Base-by-base conservation (phyloP, 2,797 vertebrate species). In the Poeciliopsis gracilis region DNA sequence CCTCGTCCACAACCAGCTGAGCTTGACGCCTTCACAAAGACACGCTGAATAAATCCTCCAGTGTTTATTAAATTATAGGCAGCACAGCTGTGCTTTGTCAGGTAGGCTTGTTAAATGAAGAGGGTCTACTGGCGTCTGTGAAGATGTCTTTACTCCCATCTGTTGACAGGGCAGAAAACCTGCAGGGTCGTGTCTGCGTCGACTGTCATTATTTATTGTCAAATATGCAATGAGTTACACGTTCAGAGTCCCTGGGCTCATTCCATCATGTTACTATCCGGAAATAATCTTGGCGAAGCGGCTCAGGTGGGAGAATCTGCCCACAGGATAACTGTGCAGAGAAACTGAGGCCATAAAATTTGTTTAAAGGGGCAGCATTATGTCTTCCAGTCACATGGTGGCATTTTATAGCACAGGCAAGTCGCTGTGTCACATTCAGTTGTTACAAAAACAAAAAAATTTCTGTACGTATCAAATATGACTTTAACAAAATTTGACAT, bases 31-130 rank as follows among this genome's bases (percentile, higher is more conserved):
- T 36, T 77, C 79, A 69, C 47, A 79, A 67, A 82, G 47, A 46
- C 67, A 53, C 77, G 25, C 57, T 69, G 72, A 79, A 49, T 79
- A 61, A 79, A 83, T 69, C 53, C 79, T 75, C 70, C 67, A 72
- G 63, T 78, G 73, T 75, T 82, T 30, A 82, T 86, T 72, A 77
- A 76, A 83, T 55, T 69, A 75, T 9, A 59, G 80, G 81, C 81
- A 81, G 82, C 85, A 84, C 87, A 90, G 76, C 89, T 88, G 87
- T 82, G 86, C 73, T 82, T 76, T 89, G 85, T 86, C 89, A 86
- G 84, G 77, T n/a, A 45, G 67, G 67, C 46, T 80, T 92, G 79
- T 81, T 79, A 75, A 86, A 85, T 85, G 83, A 86, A 71, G 74
- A 72, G 67, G 9, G 80, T 82, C 76, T 83, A 78, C 80, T 47